Evolutionary conservation across 2,888 invertebrate species (phyloP), one percentile per base, ranked within the genome.

Genomic region (Panzeria rudis): DNA sequence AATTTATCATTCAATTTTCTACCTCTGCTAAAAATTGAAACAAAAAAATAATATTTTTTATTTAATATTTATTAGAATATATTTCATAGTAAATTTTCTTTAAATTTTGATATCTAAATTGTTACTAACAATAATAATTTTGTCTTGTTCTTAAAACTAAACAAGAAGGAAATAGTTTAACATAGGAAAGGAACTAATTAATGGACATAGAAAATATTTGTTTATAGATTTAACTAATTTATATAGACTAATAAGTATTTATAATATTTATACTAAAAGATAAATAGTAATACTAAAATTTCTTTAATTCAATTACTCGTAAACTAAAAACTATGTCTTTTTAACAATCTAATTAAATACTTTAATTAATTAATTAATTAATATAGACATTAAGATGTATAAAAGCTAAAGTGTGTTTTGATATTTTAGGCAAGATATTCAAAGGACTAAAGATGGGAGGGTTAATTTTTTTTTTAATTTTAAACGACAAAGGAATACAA

Each of bases 291-390:
- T 38, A 75, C 62, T 75, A 64, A 38, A 4, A 52, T 52, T 5
- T 32, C 35, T 59, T 52, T 20, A 61, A 71, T 13, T 78, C 59
- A 68, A 62, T 44, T 44, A 23, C 20, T 69, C 29, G 38, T 56
- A 29, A 50, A 61, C 68, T 78, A 69, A 54, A 41, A 71, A 62
- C 41, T 71, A 62, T 79, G 78, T 79, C 78, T 79, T 79, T 29
- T 79, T 71, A 78, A 68, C 56, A 68, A 35, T 76, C 29, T 66
- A 66, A 29, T 78, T 47, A 56, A 20, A 7, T 50, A 20, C 13
- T 61, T 47, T 13, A 47, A 35, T 59, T 47, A 20, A 17, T 44
- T 11, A 44, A 44, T 56, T 56, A 13, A n/a, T 44, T 32, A 5
- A 35, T 47, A 35, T 77, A 15, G 32, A 59, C n/a, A 17, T 47